phyloP scores from a whole-genome alignment of 2,888 invertebrate genomes.

The Brachyptera putata region DNA sequence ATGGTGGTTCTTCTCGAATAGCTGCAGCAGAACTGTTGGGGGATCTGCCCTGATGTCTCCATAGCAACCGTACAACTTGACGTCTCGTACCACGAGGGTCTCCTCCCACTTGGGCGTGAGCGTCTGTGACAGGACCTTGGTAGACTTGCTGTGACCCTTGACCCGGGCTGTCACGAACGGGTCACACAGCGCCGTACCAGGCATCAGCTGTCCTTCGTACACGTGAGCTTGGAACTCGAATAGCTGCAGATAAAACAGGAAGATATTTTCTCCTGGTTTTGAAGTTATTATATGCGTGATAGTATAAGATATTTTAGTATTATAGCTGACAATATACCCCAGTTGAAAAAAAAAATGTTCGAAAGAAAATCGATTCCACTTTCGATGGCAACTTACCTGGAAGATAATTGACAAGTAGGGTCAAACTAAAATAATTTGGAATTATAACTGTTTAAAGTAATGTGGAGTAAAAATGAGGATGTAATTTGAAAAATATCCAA shows the following conservation, averaged over 20 bases:
- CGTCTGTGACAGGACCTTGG: slow-evolving; percentile 47
- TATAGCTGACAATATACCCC: no score
- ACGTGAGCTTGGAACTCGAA: slow-evolving; percentile 61
- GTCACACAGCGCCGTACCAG: slow-evolving; percentile 51
- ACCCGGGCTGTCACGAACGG: slow-evolving; percentile 47
- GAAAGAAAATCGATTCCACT: no score
- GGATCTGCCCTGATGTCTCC: slow-evolving; percentile 38
- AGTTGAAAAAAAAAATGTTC: no score
- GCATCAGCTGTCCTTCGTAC: slow-evolving; percentile 62
- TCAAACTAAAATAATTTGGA: no score
- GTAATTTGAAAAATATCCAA: no score
- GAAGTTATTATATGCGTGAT: no score
- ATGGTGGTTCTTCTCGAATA: no score
- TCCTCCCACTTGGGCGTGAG: slow-evolving; percentile 60
- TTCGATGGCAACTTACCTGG: no score
- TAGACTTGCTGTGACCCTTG: slow-evolving; percentile 43
- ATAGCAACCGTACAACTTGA: slow-evolving; percentile 45
- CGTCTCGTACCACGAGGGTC: slow-evolving; percentile 49
- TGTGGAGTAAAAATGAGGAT: not conserved
- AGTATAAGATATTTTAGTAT: no score
- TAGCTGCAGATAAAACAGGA: slow-evolving; percentile 47
- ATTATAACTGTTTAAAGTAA: no score
- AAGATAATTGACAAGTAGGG: no score
- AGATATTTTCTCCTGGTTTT: no score
- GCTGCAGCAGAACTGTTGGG: slow-evolving; percentile 46